phyloP scores from a whole-genome alignment of 2,113 vertebrate species.

The Tragelaphus scriptus region DNA sequence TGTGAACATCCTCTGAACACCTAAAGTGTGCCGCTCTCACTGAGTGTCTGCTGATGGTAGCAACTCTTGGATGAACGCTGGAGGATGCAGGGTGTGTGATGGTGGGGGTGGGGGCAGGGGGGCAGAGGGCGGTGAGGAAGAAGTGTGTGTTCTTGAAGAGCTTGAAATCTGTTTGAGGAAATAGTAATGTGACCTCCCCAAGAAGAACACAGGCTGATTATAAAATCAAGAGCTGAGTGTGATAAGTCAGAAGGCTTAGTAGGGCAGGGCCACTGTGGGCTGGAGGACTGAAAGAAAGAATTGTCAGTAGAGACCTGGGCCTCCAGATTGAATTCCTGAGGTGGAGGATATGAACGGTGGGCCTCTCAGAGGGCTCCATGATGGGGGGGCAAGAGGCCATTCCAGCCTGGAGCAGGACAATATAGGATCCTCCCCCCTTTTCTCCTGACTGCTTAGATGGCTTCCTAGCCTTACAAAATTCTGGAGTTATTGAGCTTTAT shows the following conservation, averaged over 20 bases:
- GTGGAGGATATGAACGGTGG: fast-evolving
- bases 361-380: background rate
- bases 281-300: background rate
- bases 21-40: background rate
- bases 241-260: background rate
- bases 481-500: background rate
- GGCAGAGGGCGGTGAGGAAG: background rate
- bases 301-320: background rate
- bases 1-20: background rate
- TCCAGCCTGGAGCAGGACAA: background rate
- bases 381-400: too few species aligned
- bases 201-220: background rate
- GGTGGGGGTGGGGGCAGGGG: background rate
- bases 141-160: background rate
- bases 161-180: background rate
- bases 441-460: background rate
- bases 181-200: background rate
- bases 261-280: too few species aligned
- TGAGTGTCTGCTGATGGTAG: background rate
- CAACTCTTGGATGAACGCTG: background rate
- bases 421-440: background rate
- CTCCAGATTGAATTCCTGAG: background rate
- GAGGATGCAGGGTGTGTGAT: too few species aligned
- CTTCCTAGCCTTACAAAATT: background rate
- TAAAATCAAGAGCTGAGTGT: background rate